Percentiles rank a stretch among this genome's conserved stretches.
Conservation (phyloP, 2,797 vertebrate genomes). For the Molothrus aeneus region DNA sequence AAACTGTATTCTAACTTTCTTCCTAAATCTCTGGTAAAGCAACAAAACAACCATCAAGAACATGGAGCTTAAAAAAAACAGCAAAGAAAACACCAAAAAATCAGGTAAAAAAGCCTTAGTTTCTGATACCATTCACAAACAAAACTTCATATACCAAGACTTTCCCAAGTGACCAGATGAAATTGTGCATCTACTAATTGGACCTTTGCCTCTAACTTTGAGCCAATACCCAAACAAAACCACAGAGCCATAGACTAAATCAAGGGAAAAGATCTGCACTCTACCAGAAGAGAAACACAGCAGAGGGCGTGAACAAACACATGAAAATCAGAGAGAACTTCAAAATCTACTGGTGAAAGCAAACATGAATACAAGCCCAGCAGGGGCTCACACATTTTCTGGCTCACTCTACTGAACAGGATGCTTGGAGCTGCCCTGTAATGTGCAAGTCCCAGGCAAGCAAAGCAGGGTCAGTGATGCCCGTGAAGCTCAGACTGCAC, state of each 20-base stretch:
- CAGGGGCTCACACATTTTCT: neutral
- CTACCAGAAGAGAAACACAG: neutral
- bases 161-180: neutral
- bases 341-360: neutral
- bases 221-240: neutral
- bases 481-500: accelerated
- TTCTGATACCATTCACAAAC: neutral
- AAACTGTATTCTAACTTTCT: neutral
- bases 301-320: neutral
- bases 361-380: neutral
- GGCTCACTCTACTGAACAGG: neutral
- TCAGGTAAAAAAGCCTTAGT: neutral
- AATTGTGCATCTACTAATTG: neutral
- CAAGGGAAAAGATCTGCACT: neutral
- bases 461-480: neutral
- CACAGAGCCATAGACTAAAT: neutral
- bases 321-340: neutral
- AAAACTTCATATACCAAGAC: neutral
- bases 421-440: neutral
- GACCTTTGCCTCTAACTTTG: neutral
- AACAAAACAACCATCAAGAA: neutral
- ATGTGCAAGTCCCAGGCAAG: neutral
- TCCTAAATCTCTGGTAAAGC: neutral
- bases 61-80: neutral
- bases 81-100: neutral